Percentiles rank a stretch among this genome's conserved stretches.
Evolutionary conservation across 2,888 invertebrate genomes (phyloP).

Genomic region (Invenusta paracnida): DNA sequence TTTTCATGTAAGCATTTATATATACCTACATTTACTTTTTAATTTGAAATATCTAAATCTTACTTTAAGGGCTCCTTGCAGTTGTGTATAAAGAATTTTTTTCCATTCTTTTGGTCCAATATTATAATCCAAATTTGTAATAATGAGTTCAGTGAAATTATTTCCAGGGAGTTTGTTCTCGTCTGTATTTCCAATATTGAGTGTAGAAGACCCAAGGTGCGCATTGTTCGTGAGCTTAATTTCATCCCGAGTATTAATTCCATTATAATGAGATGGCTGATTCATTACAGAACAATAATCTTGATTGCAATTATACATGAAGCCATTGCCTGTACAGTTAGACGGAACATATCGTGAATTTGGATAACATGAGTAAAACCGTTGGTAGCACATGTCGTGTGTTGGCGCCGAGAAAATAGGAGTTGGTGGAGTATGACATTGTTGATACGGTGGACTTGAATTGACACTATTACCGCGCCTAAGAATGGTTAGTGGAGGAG

Average conservation of each 20-base stretch:
- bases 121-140: slow-evolving; percentile 71
- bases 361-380: neutral
- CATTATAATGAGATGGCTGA: slow-evolving; percentile 7
- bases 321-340: neutral
- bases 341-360: neutral
- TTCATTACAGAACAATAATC: neutral
- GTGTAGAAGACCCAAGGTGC: neutral
- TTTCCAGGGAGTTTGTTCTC: neutral
- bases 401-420: neutral
- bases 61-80: slow-evolving; percentile 60
- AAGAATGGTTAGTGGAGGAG: neutral
- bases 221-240: neutral
- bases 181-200: neutral
- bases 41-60: neutral
- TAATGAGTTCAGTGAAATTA: slow-evolving; percentile 49
- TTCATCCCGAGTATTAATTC: neutral
- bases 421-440: neutral
- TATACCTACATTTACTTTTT: neutral
- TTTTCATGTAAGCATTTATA: too few relatives aligned
- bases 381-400: neutral
- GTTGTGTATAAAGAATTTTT: slow-evolving; percentile 66
- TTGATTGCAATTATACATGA: neutral
- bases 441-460: neutral
- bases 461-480: neutral
- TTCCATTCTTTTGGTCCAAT: slow-evolving; percentile 69